These are phyloP conservation scores for Battus philenor DNA, from an alignment of 1,140 invertebrate genomes.

Conservation along the genomic window DNA sequence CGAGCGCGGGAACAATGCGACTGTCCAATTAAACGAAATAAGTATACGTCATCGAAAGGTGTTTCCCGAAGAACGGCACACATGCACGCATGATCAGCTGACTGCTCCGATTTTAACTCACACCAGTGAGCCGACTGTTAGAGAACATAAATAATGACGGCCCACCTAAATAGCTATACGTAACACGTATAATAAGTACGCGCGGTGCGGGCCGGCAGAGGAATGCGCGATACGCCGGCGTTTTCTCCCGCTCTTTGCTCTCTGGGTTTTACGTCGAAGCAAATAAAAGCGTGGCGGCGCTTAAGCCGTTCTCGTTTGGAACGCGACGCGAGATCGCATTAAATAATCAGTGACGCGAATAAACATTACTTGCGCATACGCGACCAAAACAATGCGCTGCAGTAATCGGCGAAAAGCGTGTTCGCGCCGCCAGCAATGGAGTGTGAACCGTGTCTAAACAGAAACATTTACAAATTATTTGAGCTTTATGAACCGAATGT, in stretches of 20 bases:
- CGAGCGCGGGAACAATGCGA: slow-evolving; percentile 64
- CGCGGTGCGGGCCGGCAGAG: slow-evolving; percentile 52
- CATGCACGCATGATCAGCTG: slow-evolving; percentile 64
- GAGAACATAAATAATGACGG: slow-evolving; percentile 76
- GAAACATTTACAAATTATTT: too few species aligned
- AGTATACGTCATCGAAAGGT: slow-evolving; percentile 73
- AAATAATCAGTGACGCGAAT: slow-evolving; percentile 64
- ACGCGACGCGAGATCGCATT: slow-evolving; percentile 57
- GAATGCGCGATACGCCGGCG: slow-evolving; percentile 59
- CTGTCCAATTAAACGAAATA: slow-evolving; percentile 72
- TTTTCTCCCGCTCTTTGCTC: slow-evolving; percentile 43
- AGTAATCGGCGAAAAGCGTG: slow-evolving; percentile 20
- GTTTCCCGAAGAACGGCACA: slow-evolving; percentile 74
- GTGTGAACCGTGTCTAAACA: too few species aligned
- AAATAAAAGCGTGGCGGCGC: slow-evolving; percentile 50
- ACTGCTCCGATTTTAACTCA: slow-evolving; percentile 74
- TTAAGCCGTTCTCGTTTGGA: slow-evolving; percentile 46
- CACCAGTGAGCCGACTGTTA: slow-evolving; percentile 64
- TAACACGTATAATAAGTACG: slow-evolving; percentile 72
- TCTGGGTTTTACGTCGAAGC: slow-evolving; percentile 44
- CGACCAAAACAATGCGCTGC: slow-evolving; percentile 36
- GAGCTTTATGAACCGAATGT: too few species aligned
- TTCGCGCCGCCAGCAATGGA: slow-evolving; percentile 17
- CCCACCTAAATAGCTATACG: slow-evolving; percentile 71
- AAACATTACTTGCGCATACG: slow-evolving; percentile 55